A percentile compares a stretch with the other conserved stretches of the same genome.
Evolutionary conservation across 2,113 vertebrate species (phyloP).

Genomic region (Orycteropus afer): DNA sequence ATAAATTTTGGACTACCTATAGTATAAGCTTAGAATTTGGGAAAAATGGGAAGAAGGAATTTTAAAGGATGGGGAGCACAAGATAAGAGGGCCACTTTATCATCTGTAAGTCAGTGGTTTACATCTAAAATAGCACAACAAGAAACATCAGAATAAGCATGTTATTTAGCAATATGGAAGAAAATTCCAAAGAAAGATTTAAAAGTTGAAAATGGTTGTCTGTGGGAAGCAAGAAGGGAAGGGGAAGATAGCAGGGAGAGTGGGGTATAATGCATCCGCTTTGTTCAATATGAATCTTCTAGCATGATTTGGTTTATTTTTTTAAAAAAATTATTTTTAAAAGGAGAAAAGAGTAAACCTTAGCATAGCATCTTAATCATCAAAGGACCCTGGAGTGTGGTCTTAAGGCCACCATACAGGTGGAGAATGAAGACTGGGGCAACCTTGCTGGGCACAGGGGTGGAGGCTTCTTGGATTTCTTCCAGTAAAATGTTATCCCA

Average conservation of each 20-base stretch:
- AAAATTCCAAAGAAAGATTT: background rate
- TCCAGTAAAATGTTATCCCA: background rate
- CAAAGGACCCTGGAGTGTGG: background rate
- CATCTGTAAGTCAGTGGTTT: background rate
- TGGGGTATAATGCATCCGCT: background rate
- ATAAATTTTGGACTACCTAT: background rate
- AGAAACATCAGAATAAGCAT: background rate
- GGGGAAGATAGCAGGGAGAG: background rate
- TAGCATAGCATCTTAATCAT: background rate
- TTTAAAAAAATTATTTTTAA: background rate
- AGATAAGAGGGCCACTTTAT: background rate
- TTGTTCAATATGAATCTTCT: background rate
- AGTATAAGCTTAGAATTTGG: background rate
- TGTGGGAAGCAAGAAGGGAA: background rate
- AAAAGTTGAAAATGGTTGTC: background rate
- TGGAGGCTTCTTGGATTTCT: background rate
- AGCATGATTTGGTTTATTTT: background rate
- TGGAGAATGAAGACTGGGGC: background rate
- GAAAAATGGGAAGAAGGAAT: background rate
- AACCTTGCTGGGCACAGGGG: accelerated
- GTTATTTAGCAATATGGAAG: background rate
- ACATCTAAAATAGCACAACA: background rate
- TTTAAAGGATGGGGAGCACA: too few species aligned
- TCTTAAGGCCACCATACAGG: background rate
- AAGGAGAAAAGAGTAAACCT: background rate